Evolutionary conservation across 1,140 invertebrate genomes (phyloP).

Genomic region (Hetaerina americana): DNA sequence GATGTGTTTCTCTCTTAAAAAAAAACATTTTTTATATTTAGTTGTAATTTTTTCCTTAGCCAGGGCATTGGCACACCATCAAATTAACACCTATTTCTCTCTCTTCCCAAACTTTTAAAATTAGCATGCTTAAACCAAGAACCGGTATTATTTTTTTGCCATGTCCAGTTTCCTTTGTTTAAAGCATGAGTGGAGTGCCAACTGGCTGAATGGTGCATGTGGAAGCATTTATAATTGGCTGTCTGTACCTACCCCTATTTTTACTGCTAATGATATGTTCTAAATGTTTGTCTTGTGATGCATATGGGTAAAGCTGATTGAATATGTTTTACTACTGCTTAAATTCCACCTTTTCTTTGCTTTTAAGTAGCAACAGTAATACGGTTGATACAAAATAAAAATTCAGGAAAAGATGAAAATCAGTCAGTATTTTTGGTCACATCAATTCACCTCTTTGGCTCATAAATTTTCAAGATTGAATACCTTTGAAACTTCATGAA

Average conservation of each 20-base stretch:
- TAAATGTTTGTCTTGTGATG: no score
- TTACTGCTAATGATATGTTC: no score
- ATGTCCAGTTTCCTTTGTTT: background rate
- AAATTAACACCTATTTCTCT: constrained; percentile 23
- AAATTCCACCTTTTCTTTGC: no score
- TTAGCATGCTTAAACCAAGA: constrained; percentile 10
- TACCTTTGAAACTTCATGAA: background rate
- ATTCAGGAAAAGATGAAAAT: background rate
- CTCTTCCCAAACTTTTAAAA: constrained; percentile 16
- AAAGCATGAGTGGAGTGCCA: background rate
- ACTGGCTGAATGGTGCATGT: background rate
- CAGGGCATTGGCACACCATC: constrained; percentile 64
- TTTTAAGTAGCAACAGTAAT: no score
- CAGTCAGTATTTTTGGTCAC: background rate
- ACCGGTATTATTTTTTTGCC: background rate
- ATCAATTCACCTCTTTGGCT: background rate
- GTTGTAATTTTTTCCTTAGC: constrained; percentile 32
- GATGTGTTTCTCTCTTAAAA: background rate
- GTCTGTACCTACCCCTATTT: no score
- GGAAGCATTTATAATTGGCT: background rate
- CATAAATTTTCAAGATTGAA: background rate
- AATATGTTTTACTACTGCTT: no score
- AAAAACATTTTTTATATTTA: constrained; percentile 7
- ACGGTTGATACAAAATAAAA: no score
- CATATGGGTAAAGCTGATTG: no score